phyloP scores from a whole-genome alignment of 1,140 invertebrate species.

The Cephus cinctus region DNA sequence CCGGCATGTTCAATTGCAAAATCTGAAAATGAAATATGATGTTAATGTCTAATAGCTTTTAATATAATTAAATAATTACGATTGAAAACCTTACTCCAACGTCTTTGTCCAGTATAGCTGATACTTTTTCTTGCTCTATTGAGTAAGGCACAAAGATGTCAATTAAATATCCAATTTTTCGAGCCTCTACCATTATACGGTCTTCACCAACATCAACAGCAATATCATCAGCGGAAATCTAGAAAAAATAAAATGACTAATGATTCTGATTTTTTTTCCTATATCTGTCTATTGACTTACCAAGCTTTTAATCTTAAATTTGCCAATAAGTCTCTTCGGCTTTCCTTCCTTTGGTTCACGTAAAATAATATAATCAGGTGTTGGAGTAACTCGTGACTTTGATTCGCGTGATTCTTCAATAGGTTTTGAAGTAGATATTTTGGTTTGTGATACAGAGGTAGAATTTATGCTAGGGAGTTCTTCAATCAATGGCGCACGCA shows the following conservation, averaged over 20 bases:
- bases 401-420: too few relatives aligned
- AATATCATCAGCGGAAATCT: conserved; percentile 64
- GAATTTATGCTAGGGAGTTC: conserved; percentile 44
- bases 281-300: conserved; percentile 29
- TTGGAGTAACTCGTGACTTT: conserved; percentile 46
- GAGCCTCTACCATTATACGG: conserved; percentile 65
- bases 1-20: conserved; percentile 37
- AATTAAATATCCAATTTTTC: conserved; percentile 60
- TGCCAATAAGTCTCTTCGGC: conserved; percentile 54
- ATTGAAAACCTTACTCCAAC: conserved; percentile 55
- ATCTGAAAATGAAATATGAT: conserved; percentile 37
- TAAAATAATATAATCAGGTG: conserved; percentile 50
- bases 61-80: conserved; percentile 5
- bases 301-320: conserved; percentile 61
- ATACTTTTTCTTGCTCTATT: conserved; percentile 60
- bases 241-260: conserved; percentile 34
- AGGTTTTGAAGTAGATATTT: too few relatives aligned
- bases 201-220: conserved; percentile 70
- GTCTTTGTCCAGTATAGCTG: conserved; percentile 64
- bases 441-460: too few relatives aligned
- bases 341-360: conserved; percentile 50
- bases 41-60: not conserved
- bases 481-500: conserved; percentile 55
- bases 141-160: conserved; percentile 69
- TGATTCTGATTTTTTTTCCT: conserved; percentile 22